Evolutionary conservation across 2,888 invertebrate species (phyloP).

Genomic region (Coleophora flavipennella): DNA sequence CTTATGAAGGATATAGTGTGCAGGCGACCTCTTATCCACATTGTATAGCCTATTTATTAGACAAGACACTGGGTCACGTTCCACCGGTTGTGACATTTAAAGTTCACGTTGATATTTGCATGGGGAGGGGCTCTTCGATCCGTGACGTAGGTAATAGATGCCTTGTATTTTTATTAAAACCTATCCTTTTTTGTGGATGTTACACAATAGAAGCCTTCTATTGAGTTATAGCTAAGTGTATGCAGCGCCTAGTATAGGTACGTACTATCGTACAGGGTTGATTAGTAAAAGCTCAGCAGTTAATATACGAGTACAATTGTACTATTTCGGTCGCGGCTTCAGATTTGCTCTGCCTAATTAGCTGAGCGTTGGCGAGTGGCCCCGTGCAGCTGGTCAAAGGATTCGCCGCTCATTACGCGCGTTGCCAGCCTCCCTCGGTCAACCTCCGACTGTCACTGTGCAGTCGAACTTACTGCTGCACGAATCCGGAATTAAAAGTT

Average conservation of each 20-base stretch:
- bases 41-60: background rate
- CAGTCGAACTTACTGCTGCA: slow-evolving; percentile 35
- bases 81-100: slow-evolving; percentile 58
- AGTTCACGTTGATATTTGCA: slow-evolving; percentile 63
- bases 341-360: slow-evolving; percentile 65
- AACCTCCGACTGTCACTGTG: slow-evolving; percentile 39
- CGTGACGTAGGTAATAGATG: slow-evolving; percentile 19
- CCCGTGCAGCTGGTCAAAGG: slow-evolving; percentile 61
- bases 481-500: slow-evolving; percentile 25
- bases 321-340: slow-evolving; percentile 61
- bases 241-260: too few species aligned
- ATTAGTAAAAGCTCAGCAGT: slow-evolving; percentile 27
- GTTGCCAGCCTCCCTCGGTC: slow-evolving; percentile 36
- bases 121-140: slow-evolving; percentile 26
- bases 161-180: slow-evolving; percentile 6
- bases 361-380: slow-evolving; percentile 49
- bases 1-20: too few species aligned
- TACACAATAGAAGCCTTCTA: slow-evolving; percentile 18
- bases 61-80: slow-evolving; percentile 19
- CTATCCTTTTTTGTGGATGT: slow-evolving; percentile 4
- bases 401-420: slow-evolving; percentile 63
- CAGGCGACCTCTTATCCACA: too few species aligned
- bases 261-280: slow-evolving; percentile 13
- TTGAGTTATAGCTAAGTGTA: too few species aligned
- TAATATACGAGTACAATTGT: slow-evolving; percentile 48